Evolutionary conservation across 2,888 invertebrate species (phyloP).

Genomic region (Tubulanus polymorphus): DNA sequence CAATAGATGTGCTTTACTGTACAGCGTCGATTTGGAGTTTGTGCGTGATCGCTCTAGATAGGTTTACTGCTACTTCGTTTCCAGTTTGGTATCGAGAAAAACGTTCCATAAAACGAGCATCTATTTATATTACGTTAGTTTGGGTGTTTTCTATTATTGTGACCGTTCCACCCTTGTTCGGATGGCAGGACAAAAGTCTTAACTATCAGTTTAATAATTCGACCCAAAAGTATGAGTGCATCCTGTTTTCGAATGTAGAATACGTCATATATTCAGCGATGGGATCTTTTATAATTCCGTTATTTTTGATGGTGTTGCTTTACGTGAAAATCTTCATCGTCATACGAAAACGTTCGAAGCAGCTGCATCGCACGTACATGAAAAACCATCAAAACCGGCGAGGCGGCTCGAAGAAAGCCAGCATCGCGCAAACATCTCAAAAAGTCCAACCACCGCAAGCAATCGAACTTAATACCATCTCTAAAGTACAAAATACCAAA

Average conservation of each 20-base stretch:
- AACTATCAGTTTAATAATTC: conserved; percentile 29
- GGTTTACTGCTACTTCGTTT: conserved; percentile 53
- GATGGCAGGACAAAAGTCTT: conserved; percentile 41
- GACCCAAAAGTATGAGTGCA: conserved; percentile 39
- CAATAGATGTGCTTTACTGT: conserved; percentile 51
- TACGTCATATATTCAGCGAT: conserved; percentile 52
- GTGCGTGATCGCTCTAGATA: conserved; percentile 51
- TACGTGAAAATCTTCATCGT: conserved; percentile 51
- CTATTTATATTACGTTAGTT: conserved; percentile 48
- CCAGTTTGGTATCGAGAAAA: conserved; percentile 52
- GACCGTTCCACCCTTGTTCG: conserved; percentile 50
- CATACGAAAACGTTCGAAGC: conserved; percentile 37
- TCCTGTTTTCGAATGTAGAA: conserved; percentile 44
- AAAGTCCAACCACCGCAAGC: background rate
- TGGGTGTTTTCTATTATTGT: conserved; percentile 51
- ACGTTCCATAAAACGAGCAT: conserved; percentile 40
- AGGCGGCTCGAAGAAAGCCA: background rate
- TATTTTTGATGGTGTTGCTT: conserved; percentile 46
- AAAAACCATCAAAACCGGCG: background rate
- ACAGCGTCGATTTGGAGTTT: conserved; percentile 54
- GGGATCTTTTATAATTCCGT: conserved; percentile 51
- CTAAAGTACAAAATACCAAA: no score
- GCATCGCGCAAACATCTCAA: background rate
- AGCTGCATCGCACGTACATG: conserved; percentile 21
- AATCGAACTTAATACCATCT: background rate